phyloP scores from a whole-genome alignment of 2,888 invertebrate species.

The Tipula vernalis region DNA sequence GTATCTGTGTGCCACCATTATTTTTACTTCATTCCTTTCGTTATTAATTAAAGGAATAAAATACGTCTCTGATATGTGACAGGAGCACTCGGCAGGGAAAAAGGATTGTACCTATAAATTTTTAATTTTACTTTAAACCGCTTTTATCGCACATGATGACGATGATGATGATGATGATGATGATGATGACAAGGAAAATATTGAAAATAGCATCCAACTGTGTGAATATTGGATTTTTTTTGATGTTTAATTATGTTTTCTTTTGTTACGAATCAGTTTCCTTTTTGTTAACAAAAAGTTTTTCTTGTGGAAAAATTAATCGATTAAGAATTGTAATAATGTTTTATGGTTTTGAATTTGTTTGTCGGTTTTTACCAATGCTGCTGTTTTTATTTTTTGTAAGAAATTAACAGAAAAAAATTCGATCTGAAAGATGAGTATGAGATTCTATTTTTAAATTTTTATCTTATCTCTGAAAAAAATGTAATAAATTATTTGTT shows the following conservation, averaged over 20 bases:
- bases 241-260: neutral
- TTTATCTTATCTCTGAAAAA: neutral
- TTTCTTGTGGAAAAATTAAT: neutral
- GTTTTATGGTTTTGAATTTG: constrained; percentile 4
- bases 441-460: neutral
- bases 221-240: neutral
- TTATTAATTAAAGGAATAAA: neutral
- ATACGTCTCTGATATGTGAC: neutral
- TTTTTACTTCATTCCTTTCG: neutral
- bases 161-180: neutral
- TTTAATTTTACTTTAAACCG: neutral
- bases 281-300: neutral
- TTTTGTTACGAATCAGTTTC: neutral
- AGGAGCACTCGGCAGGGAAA: neutral
- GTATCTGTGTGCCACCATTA: neutral
- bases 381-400: neutral
- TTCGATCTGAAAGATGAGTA: neutral
- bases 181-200: neutral
- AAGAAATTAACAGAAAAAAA: neutral
- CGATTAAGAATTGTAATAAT: constrained; percentile 4
- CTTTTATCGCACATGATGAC: neutral
- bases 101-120: neutral
- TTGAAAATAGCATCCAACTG: neutral
- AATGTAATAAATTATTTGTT: neutral
- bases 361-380: neutral